These are phyloP conservation scores for Lineus longissimus DNA, from an alignment of 1,140 invertebrate genomes.

Conservation along the genomic window DNA sequence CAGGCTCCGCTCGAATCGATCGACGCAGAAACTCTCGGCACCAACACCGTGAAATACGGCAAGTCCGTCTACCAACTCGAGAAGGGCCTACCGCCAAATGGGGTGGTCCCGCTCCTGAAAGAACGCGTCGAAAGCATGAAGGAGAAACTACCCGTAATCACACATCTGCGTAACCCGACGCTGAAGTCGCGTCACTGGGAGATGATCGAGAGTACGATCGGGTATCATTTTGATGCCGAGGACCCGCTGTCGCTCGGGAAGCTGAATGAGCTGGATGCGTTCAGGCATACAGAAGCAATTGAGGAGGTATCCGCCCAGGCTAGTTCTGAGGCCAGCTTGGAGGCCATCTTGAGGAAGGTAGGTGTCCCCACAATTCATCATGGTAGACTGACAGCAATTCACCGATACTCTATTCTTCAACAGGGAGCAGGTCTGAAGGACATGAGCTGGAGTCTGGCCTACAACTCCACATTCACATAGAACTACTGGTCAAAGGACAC, in stretches of 20 bases:
- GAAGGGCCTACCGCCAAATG: slow-evolving; percentile 60
- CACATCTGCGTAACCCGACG: slow-evolving; percentile 50
- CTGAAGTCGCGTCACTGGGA: slow-evolving; percentile 53
- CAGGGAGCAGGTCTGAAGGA: too few relatives aligned
- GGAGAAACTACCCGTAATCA: slow-evolving; percentile 54
- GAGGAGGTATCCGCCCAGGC: slow-evolving; percentile 80
- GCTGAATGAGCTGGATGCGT: slow-evolving; percentile 59
- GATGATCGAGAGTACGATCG: slow-evolving; percentile 45
- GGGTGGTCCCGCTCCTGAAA: slow-evolving; percentile 49
- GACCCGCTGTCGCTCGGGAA: slow-evolving; percentile 52
- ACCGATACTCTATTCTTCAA: too few relatives aligned
- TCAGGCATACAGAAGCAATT: slow-evolving; percentile 67
- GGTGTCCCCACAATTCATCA: slow-evolving; percentile 5
- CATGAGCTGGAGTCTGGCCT: too few relatives aligned
- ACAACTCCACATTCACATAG: too few relatives aligned
- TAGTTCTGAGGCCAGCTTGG: slow-evolving; percentile 76
- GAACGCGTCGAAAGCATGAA: slow-evolving; percentile 51
- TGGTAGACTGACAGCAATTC: too few relatives aligned
- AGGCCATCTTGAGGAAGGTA: slow-evolving; percentile 73
- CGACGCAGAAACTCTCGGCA: slow-evolving; percentile 68
- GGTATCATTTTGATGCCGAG: slow-evolving; percentile 42
- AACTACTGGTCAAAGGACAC: too few relatives aligned
- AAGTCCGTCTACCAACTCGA: slow-evolving; percentile 73
- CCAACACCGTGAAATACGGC: slow-evolving; percentile 63
- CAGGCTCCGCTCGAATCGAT: slow-evolving; percentile 62